These are phyloP conservation scores for Mellivora capensis DNA, from an alignment of 2,113 vertebrate genomes.

Conservation along the genomic window DNA sequence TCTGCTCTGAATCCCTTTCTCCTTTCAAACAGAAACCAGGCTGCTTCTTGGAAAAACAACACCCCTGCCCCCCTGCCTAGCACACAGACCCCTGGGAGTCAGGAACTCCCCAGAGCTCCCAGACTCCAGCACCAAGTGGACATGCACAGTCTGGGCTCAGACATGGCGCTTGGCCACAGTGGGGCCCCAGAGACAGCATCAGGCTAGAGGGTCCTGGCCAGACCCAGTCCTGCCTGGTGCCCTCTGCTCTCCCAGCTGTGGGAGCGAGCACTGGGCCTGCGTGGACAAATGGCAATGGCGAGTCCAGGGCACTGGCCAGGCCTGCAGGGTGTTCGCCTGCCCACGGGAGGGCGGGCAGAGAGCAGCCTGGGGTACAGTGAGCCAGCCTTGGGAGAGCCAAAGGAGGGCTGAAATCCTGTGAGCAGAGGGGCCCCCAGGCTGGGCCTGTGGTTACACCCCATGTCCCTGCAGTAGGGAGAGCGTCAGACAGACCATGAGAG, in stretches of 20 bases:
- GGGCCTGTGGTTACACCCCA: not conserved
- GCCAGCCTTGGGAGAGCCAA: not conserved
- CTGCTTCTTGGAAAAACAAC: not conserved
- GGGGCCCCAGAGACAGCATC: not conserved
- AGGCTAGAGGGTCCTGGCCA: not conserved
- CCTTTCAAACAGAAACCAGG: conserved; percentile 19
- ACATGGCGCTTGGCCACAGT: not conserved
- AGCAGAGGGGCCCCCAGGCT: not conserved
- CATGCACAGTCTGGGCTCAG: not conserved
- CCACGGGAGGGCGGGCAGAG: not conserved
- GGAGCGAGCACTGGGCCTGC: not conserved
- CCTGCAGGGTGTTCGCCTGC: not conserved
- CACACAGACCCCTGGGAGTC: not conserved
- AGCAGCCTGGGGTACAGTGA: not conserved
- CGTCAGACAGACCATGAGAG: too few relatives aligned
- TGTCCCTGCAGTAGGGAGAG: not conserved
- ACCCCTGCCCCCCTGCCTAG: not conserved
- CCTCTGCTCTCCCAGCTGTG: not conserved
- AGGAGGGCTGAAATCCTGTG: not conserved
- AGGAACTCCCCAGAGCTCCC: not conserved
- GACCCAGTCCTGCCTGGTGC: not conserved
- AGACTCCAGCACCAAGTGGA: not conserved
- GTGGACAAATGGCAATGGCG: rapidly evolving
- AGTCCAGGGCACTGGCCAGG: not conserved
- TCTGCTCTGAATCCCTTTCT: not conserved